These are phyloP conservation scores for Dilophus febrilis DNA, from an alignment of 2,888 invertebrate species.

Conservation along the genomic window DNA sequence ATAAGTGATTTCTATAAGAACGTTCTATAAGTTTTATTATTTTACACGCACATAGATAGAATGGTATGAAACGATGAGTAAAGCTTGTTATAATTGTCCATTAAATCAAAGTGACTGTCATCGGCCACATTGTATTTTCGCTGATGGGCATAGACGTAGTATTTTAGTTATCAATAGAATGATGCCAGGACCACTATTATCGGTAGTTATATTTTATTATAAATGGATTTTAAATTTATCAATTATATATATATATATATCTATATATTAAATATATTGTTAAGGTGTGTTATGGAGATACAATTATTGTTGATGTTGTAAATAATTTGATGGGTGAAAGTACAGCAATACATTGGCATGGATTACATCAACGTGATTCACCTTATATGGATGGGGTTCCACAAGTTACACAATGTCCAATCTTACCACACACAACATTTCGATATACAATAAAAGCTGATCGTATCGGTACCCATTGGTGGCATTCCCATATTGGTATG, in stretches of 20 bases:
- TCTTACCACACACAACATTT: constrained; percentile 65
- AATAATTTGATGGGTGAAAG: constrained; percentile 65
- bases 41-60: constrained; percentile 30
- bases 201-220: constrained; percentile 39
- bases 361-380: constrained; percentile 57
- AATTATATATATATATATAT: too few species aligned
- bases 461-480: constrained; percentile 4
- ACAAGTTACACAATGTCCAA: constrained; percentile 67
- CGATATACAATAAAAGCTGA: constrained; percentile 52
- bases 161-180: constrained; percentile 67
- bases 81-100: constrained; percentile 76
- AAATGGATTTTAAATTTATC: background rate
- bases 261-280: too few species aligned
- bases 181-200: constrained; percentile 73
- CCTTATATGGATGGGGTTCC: constrained; percentile 86
- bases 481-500: constrained; percentile 44
- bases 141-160: constrained; percentile 61
- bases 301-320: constrained; percentile 62
- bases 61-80: constrained; percentile 72
- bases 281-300: constrained; percentile 82
- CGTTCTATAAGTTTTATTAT: constrained; percentile 22
- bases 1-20: constrained; percentile 20
- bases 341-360: constrained; percentile 86
- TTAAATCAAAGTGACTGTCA: constrained; percentile 54
- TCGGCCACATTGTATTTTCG: constrained; percentile 64